A percentile compares a stretch with the other conserved stretches of the same genome.
These are phyloP conservation scores for Leptinotarsa tumamoca DNA, from an alignment of 2,888 invertebrate genomes.

Conservation along the genomic window DNA sequence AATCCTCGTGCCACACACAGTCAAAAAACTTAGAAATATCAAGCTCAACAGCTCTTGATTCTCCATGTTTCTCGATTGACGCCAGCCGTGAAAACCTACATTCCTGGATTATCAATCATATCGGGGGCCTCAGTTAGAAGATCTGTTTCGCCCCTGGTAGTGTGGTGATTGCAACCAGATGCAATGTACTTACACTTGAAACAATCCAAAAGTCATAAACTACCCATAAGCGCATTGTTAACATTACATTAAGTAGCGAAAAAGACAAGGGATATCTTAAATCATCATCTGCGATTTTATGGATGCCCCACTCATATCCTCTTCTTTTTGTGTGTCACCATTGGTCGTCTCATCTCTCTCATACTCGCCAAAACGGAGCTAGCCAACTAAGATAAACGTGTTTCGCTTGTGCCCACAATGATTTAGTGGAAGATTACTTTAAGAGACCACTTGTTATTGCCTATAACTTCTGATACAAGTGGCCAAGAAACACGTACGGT, in stretches of 20 bases:
- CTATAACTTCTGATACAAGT: conserved; percentile 67
- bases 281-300: conserved; percentile 67
- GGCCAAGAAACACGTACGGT: conserved; percentile 59
- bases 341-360: conserved; percentile 50
- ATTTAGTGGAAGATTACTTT: conserved; percentile 67
- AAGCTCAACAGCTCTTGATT: no score
- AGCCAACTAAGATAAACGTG: conserved; percentile 58
- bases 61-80: no score
- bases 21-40: no score
- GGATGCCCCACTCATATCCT: conserved; percentile 62
- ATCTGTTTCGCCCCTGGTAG: not conserved
- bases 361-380: conserved; percentile 37
- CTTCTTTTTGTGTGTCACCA: conserved; percentile 56
- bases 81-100: no score
- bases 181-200: not conserved
- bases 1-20: no score
- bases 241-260: conserved; percentile 64
- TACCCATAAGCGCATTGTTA: conserved; percentile 62
- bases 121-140: not conserved
- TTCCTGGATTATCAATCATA: no score
- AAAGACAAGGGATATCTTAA: conserved; percentile 65
- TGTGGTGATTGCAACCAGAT: not conserved
- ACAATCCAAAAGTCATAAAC: conserved; percentile 33
- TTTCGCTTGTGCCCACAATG: conserved; percentile 63
- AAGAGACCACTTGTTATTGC: conserved; percentile 68